Base-by-base conservation (phyloP, 1,140 invertebrate genomes). In the Vollenhovia emeryi region DNA sequence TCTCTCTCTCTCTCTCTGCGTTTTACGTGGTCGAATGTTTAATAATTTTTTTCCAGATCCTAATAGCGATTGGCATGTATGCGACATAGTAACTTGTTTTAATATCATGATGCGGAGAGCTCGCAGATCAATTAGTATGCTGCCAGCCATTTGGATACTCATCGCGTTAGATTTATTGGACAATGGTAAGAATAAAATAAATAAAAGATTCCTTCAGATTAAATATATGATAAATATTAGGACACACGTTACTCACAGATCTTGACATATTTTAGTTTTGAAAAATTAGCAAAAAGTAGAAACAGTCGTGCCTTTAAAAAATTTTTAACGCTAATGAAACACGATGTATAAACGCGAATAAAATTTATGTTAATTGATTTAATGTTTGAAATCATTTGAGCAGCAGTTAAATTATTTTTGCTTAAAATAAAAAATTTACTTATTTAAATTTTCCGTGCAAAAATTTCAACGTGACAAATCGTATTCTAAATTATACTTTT, bases 101-200 rank as follows among this genome's bases (percentile, higher is more conserved):
- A 80, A 91, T 89, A 94, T 93, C 95, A 96, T 96, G 95, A 96
- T 96, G 96, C 95, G 93, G 95, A 96, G 93, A 92, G 95, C 94
- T 92, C 94, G 94, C 91, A 95, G 95, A 91, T 93, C 96, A 93
- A 95, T 96, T 94, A 96, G 93, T 90, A 97, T 98, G 96, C 97
- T 98, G 95, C 97, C 97, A 96, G 96, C 97, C 94, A 97, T 98
- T 92, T 97, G 97, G 92, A 97, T 98, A 91, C 96, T 98, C 85
- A 97, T 97, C 89, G 97, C 97, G 94, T 95, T 98, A 87, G 97
- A 97, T 92, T 97, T 98, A 96, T 94, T 97, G 88, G 97, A 97
- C 75, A 97, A 98, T 94, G 97, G 97, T 98, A 95, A 95, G 95
- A 94, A 59, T 0, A 74, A 48, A 43, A 86, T 7, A 30, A 71